phyloP scores from a whole-genome alignment of 2,888 invertebrate genomes.

The Philonicus albiceps region DNA sequence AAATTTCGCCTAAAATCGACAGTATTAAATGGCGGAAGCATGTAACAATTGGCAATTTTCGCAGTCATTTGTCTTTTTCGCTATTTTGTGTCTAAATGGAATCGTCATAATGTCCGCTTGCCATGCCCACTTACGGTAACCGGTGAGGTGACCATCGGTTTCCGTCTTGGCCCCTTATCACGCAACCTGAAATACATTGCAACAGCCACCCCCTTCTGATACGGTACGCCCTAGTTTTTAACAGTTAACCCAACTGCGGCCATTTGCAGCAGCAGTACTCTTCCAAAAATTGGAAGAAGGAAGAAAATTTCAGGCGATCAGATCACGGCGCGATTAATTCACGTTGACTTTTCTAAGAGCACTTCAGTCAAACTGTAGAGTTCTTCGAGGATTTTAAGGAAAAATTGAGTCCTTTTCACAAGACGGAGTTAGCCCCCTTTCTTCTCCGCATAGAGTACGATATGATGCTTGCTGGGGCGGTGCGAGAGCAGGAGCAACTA shows the following conservation, averaged over 20 bases:
- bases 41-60: neutral
- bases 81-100: neutral
- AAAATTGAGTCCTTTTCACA: constrained; percentile 35
- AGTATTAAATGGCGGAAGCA: neutral
- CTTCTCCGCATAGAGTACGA: neutral
- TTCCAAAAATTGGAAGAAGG: neutral
- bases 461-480: neutral
- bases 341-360: constrained; percentile 29
- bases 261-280: neutral
- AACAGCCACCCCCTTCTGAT: neutral
- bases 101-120: neutral
- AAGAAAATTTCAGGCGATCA: constrained; percentile 17
- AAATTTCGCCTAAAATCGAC: neutral
- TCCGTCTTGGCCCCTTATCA: neutral
- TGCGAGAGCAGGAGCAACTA: constrained; percentile 9
- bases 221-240: neutral
- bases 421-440: constrained; percentile 5
- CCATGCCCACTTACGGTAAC: neutral
- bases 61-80: neutral
- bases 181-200: neutral
- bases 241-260: neutral
- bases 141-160: neutral
- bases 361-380: constrained; percentile 28
- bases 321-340: constrained; percentile 37
- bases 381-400: constrained; percentile 34